Evolutionary conservation across 2,888 invertebrate genomes (phyloP), one percentile per base, ranked within the genome.

Genomic region (Drosophila mulleri): DNA sequence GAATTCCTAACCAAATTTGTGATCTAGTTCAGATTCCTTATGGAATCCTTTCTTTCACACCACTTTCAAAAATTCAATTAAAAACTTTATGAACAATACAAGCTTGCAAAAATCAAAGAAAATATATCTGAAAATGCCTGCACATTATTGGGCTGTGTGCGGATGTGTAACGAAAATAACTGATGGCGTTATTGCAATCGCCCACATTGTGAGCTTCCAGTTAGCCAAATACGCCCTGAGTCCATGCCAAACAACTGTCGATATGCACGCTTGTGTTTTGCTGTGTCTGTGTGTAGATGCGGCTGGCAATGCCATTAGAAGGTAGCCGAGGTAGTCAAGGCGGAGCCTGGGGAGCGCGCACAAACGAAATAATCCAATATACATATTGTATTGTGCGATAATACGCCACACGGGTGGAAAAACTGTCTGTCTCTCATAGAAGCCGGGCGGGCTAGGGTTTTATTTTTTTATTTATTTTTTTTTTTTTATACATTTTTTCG

Each of bases 361-460:
- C 82, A 87, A 89, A 85, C 84, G 77, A 78, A 88, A 89, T 89
- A 86, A 86, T 86, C 89, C 88, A 86, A 87, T 89, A 81, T 89
- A 82, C 87, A 87, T 89, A 83, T 89, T 86, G 86, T 82, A 88
- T 89, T 87, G 83, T 89, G 86, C 88, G 83, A 88, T 87, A 89
- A 87, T 87, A 80, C 65, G 62, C 56, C 54, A 66, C 72, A 59
- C 53, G 54, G 61, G 37, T n/a, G 44, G 47, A 57, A 42, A 54
- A 53, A 59, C 41, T 75, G 57, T 70, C 60, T 63, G 47, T 32
- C 52, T 56, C 50, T 35, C 50, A 20, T 48, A 32, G 62, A 57
- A 59, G 63, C 48, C 26, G 52, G 54, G 12, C 26, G 52, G 60
- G 14, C n/a, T n/a, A 6, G 23, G 29, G 44, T 50, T 45, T 8